phyloP scores from a whole-genome alignment of 2,888 invertebrate genomes.

The Cephus spinipes region DNA sequence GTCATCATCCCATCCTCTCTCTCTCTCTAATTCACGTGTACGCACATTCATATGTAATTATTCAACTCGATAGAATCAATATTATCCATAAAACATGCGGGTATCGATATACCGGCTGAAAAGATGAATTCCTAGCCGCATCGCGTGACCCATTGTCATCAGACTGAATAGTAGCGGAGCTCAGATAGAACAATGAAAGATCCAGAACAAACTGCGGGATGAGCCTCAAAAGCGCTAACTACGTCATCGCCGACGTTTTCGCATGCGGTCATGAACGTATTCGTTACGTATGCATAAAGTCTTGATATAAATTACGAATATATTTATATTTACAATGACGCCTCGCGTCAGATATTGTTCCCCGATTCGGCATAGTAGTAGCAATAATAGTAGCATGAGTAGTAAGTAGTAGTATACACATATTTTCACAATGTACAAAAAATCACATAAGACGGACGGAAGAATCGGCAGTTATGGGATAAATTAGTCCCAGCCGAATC shows the following conservation, averaged over 20 bases:
- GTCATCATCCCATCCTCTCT: neutral
- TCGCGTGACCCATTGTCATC: neutral
- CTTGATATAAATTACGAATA: neutral
- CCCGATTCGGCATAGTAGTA: neutral
- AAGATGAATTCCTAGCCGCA: neutral
- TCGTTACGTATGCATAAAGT: neutral
- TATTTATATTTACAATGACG: neutral
- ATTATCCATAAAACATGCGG: neutral
- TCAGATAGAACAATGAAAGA: neutral
- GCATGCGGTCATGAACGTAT: neutral
- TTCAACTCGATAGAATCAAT: neutral
- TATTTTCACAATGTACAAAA: neutral
- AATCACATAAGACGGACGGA: neutral
- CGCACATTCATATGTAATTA: neutral
- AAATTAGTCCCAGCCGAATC: neutral
- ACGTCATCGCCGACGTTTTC: neutral
- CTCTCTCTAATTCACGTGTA: neutral
- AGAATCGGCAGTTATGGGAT: neutral
- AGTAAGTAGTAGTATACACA: neutral
- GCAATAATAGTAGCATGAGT: neutral
- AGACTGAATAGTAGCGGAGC: neutral
- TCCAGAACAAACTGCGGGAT: neutral
- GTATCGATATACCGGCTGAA: neutral
- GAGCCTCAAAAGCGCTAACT: neutral
- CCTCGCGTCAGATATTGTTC: neutral